A percentile compares a stretch with the other conserved stretches of the same genome.
Conservation (phyloP, 2,888 invertebrate species). For the Polia nebulosa region DNA sequence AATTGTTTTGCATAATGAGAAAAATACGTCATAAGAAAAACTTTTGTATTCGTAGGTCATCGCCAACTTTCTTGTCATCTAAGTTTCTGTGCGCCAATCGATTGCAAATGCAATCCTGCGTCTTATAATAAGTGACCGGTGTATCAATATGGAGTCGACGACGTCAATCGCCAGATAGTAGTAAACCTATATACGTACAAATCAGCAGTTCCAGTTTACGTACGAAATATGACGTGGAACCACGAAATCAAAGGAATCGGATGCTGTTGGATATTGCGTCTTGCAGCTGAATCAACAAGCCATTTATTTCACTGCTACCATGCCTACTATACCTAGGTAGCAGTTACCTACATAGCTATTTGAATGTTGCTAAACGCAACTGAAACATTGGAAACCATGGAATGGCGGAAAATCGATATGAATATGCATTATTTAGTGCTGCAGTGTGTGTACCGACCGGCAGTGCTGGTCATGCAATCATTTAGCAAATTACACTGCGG, state of each 20-base stretch:
- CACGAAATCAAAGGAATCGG: neutral
- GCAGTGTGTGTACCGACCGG: neutral
- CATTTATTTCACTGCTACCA: slow-evolving; percentile 4
- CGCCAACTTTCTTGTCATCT: neutral
- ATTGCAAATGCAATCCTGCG: neutral
- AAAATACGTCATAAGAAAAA: neutral
- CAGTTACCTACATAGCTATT: neutral
- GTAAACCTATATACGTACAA: neutral
- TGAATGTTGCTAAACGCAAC: slow-evolving; percentile 10
- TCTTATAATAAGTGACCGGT: no score
- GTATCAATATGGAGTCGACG: neutral
- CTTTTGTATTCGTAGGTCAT: neutral
- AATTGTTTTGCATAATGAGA: slow-evolving; percentile 6
- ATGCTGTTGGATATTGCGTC: neutral
- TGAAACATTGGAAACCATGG: slow-evolving; percentile 12
- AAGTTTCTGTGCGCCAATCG: neutral
- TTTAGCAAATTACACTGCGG: slow-evolving; percentile 3
- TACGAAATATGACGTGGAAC: neutral
- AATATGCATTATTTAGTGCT: slow-evolving; percentile 37
- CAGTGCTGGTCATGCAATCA: slow-evolving; percentile 11
- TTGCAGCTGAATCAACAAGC: slow-evolving; percentile 2
- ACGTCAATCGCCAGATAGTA: neutral
- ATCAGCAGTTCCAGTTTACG: neutral
- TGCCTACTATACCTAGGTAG: neutral
- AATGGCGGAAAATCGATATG: slow-evolving; percentile 34